These are phyloP conservation scores for Sipha flava DNA, from an alignment of 1,140 invertebrate genomes.

Conservation along the genomic window DNA sequence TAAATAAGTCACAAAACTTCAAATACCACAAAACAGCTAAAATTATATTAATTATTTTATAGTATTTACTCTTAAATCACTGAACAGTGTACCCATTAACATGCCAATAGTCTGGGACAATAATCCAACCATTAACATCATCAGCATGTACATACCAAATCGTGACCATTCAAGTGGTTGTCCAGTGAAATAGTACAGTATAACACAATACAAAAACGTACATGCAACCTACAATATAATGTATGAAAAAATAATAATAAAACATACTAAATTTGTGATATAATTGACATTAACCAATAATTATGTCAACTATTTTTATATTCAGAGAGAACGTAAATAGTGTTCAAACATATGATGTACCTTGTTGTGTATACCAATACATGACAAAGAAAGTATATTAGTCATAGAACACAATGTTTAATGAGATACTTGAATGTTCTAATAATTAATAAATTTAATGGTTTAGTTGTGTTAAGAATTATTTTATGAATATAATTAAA, in stretches of 20 bases:
- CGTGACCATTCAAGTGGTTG: constrained; percentile 80
- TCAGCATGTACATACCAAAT: constrained; percentile 77
- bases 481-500: background rate
- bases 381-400: too few species aligned
- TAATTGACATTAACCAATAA: too few species aligned
- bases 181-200: constrained; percentile 91
- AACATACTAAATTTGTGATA: background rate
- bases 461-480: too few species aligned
- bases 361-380: too few species aligned
- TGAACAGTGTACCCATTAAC: constrained; percentile 80
- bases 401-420: too few species aligned
- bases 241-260: background rate
- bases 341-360: too few species aligned
- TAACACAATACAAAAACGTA: constrained; percentile 79
- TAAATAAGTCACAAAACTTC: constrained; percentile 21
- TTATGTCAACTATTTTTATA: too few species aligned
- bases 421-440: too few species aligned
- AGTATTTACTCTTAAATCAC: constrained; percentile 60
- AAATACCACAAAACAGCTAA: background rate
- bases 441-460: too few species aligned
- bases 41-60: background rate
- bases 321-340: too few species aligned
- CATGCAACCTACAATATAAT: constrained; percentile 60
- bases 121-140: constrained; percentile 78
- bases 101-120: constrained; percentile 88